These are phyloP conservation scores for Uromys caudimaculatus DNA, from an alignment of 2,797 vertebrate genomes.

Conservation along the genomic window DNA sequence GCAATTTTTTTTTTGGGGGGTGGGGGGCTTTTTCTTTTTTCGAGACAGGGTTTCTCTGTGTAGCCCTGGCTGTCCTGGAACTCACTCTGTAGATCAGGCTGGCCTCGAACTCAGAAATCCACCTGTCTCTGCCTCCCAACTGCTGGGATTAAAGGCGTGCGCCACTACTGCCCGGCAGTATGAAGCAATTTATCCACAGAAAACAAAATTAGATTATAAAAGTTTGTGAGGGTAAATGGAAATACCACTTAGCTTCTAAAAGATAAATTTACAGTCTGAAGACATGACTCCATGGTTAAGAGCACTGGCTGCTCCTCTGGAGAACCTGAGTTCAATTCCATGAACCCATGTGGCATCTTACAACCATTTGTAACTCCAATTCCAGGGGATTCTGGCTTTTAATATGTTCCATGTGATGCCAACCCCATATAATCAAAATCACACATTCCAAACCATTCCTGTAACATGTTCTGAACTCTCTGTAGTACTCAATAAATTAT, in stretches of 20 bases:
- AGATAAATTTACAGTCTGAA: neutral
- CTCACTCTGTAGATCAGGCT: no score
- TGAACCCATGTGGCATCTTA: neutral
- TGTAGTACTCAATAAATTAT: neutral
- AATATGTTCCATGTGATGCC: neutral
- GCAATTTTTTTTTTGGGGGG: no score
- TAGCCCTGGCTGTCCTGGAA: no score
- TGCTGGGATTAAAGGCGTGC: no score
- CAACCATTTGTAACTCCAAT: neutral
- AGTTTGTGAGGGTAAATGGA: neutral
- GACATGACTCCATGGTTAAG: neutral
- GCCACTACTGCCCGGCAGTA: no score
- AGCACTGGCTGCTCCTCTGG: neutral
- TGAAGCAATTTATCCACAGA: neutral
- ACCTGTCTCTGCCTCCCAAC: no score
- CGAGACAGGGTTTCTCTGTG: no score
- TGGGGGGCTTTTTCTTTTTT: no score
- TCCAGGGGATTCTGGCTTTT: neutral
- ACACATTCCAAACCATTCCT: neutral
- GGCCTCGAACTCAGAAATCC: no score
- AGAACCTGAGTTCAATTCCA: neutral
- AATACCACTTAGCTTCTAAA: slow-evolving; percentile 4
- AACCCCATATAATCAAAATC: neutral
- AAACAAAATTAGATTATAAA: neutral
- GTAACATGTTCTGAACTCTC: slow-evolving; percentile 9